phyloP scores from a whole-genome alignment of 2,888 invertebrate genomes.

The Calameuta filiformis region DNA sequence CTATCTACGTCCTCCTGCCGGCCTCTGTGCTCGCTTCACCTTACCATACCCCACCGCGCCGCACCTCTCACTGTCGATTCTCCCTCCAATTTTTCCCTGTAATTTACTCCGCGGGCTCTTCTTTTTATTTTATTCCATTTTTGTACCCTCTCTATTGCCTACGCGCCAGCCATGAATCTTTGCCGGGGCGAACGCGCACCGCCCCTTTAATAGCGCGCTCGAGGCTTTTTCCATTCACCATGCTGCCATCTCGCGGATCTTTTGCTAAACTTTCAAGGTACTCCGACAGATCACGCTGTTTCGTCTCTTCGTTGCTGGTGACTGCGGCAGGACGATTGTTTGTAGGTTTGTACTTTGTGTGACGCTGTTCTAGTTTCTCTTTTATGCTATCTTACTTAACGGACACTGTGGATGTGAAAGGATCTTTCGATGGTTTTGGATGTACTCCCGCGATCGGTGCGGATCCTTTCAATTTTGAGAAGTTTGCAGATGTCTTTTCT shows the following conservation, averaged over 20 bases:
- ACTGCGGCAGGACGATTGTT: background rate
- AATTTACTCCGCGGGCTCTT: conserved; percentile 52
- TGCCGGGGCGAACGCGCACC: conserved; percentile 56
- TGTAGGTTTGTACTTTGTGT: background rate
- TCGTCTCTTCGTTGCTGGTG: background rate
- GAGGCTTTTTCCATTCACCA: conserved; percentile 60
- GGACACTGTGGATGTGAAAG: background rate
- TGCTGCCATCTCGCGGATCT: conserved; percentile 56
- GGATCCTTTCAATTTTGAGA: background rate
- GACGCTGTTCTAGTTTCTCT: background rate
- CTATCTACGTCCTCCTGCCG: conserved; percentile 25
- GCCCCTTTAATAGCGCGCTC: conserved; percentile 67
- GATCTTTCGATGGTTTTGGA: background rate
- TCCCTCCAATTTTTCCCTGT: conserved; percentile 54
- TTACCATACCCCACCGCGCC: conserved; percentile 27
- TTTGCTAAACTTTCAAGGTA: background rate
- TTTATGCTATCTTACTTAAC: background rate
- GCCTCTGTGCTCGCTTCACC: conserved; percentile 24
- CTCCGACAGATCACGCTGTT: background rate
- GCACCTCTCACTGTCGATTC: conserved; percentile 18
- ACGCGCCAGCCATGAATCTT: conserved; percentile 65
- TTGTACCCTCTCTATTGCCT: conserved; percentile 39
- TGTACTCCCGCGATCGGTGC: background rate
- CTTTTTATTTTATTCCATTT: conserved; percentile 49
- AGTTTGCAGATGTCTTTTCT: background rate